phyloP scores from a whole-genome alignment of 2,113 vertebrate genomes.

The Syngnathus scovelli region DNA sequence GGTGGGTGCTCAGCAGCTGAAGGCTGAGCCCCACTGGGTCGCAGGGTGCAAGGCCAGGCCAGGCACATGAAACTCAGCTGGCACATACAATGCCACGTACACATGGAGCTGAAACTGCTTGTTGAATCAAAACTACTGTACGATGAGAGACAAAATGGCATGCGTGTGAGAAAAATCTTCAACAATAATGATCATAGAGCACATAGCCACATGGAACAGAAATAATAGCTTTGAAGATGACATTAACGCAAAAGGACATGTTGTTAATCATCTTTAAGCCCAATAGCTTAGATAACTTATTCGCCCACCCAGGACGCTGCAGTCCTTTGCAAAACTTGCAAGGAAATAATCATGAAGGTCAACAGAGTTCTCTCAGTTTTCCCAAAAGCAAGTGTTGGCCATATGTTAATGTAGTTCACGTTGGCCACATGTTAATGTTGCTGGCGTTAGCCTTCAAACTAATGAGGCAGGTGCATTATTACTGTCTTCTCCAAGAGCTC shows the following conservation, averaged over 20 bases:
- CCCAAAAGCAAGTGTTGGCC: constrained; percentile 47
- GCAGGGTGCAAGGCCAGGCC: constrained; percentile 59
- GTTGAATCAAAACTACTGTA: constrained; percentile 16
- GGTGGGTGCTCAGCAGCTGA: constrained; percentile 65
- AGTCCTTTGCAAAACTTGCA: constrained; percentile 35
- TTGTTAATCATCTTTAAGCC: constrained; percentile 52
- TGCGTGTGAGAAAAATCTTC: constrained; percentile 13
- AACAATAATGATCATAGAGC: constrained; percentile 24
- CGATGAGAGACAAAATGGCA: constrained; percentile 8
- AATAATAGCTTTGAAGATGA: constrained; percentile 26
- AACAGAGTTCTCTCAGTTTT: constrained; percentile 41
- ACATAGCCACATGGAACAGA: constrained; percentile 6
- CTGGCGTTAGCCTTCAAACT: constrained; percentile 32
- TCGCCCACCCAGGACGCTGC: constrained; percentile 39
- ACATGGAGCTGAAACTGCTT: constrained; percentile 12
- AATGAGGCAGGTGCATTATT: constrained; percentile 43
- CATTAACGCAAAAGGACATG: constrained; percentile 40
- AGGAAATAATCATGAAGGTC: constrained; percentile 49
- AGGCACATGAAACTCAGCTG: constrained; percentile 75
- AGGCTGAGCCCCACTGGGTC: constrained; percentile 62
- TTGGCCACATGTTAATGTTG: constrained; percentile 15
- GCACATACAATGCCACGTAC: constrained; percentile 34
- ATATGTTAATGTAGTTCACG: constrained; percentile 27
- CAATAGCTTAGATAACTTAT: constrained; percentile 32
- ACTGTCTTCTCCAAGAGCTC: constrained; percentile 34